Evolutionary conservation across 2,797 vertebrate species (phyloP).

Genomic region (Yasuhikotakia modesta): DNA sequence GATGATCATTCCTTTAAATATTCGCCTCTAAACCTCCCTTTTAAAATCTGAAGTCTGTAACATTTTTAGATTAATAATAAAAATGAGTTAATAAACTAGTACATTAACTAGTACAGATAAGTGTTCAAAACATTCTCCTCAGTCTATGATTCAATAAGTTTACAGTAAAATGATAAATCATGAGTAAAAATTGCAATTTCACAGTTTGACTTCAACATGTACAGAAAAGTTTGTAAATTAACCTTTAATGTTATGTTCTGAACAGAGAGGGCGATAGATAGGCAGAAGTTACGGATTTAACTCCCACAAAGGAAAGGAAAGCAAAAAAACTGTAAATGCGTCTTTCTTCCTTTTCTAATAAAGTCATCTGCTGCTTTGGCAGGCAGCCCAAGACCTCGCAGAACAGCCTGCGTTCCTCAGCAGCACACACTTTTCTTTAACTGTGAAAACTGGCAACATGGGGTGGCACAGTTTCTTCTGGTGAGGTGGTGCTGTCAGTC

Average conservation of each 20-base stretch:
- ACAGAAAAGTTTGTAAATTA: too few species aligned
- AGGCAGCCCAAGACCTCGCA: constrained; percentile 70
- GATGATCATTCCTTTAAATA: constrained; percentile 54
- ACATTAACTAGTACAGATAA: too few species aligned
- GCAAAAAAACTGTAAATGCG: constrained; percentile 62
- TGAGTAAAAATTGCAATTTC: too few species aligned
- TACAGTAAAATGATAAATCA: too few species aligned
- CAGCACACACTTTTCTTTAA: constrained; percentile 70
- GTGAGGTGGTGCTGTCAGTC: constrained; percentile 76
- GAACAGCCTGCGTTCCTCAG: constrained; percentile 68
- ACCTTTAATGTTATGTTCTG: too few species aligned
- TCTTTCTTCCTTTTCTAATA: constrained; percentile 67
- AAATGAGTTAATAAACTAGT: too few species aligned
- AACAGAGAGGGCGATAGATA: too few species aligned
- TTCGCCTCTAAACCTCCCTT: constrained; percentile 55
- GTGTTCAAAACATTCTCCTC: too few species aligned
- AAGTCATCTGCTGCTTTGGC: constrained; percentile 75
- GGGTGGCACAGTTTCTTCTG: constrained; percentile 77
- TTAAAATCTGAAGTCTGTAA: too few species aligned
- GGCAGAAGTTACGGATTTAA: constrained; percentile 13
- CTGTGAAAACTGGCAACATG: constrained; percentile 77
- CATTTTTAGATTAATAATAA: too few species aligned
- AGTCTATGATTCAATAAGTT: too few species aligned
- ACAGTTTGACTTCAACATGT: too few species aligned
- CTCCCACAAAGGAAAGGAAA: constrained; percentile 53